Base-by-base conservation (phyloP, 2,113 vertebrate genomes). In the Hippocampus comes region DNA sequence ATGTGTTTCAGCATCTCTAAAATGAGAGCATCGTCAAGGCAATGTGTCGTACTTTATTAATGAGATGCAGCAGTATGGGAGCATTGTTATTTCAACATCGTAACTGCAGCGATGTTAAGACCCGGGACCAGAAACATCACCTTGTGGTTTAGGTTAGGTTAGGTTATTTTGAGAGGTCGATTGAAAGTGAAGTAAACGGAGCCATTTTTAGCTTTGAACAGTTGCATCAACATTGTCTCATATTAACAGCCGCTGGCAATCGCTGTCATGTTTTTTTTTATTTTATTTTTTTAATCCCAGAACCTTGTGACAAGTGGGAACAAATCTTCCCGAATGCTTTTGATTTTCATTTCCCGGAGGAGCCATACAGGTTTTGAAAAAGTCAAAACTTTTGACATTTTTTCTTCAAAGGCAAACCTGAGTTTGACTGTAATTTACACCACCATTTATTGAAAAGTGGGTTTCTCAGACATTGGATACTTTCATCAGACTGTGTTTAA, bases 1-100 rank as follows among this genome's bases (percentile, higher is more conserved):
- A 59, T 55, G 41, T 63, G 65, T 80, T 75, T 72, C 69, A 49
- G 23, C 51, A 68, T 76, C 41, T 72, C 38, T 34, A 51, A 65
- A 71, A 75, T 48, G 56, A 83, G 48, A 73, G 60, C 49, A 46
- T 71, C 73, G 65, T 64, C 74, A 72, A 68, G 67, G 42, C 42
- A 63, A 72, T 77, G 63, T 53, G 59, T 67, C 71, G 60, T 63
- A 38, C 41, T 51, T 73, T 70, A 42, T 65, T 49, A 72, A 68
- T 11, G 30, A 61, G 49, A 25, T 65, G 61, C 73, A 49, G 64
- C 55, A 49, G 64, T 72, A 71, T 42, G 30, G 74, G 17, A 42
- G 1, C 5, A 51, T 78, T 67, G 73, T 41, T 63, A 43, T 75
- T 75, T 76, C 56, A 82, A 23, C 34, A 72, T 27, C 38, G 23